Base-by-base conservation (phyloP, 2,113 vertebrate species). In the Tamias sibiricus region DNA sequence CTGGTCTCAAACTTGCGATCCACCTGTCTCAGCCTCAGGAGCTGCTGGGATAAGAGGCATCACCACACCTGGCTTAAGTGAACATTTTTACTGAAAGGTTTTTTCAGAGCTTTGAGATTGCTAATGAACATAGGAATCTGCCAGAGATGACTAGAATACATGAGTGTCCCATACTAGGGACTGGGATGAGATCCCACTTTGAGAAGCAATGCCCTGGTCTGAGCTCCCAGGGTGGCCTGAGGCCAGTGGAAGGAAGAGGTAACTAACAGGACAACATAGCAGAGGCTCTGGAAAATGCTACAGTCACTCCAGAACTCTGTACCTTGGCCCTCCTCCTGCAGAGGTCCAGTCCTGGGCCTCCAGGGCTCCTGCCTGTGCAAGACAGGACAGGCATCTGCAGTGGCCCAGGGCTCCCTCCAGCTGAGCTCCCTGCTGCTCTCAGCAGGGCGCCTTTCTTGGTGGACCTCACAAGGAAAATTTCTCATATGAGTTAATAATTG, bases 381-480 rank as follows among this genome's bases (percentile, higher is more conserved):
- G 32, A 35, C 35, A 77, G 35, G 17, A 89, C 35, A 1, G 26
- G 54, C 19, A 1, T 37, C 1, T 7, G 8, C 69, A 72, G 12
- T 6, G 19, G 49, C 76, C 77, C 11, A 0, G 4, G 11, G 30
- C n/a, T 24, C 66, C 64, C 32, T 44, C 89, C 35, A 26, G 16
- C 37, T 2, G 8, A 0, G 8, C 17, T 28, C 74, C 62, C 26
- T 66, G 8, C 0, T 35, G 42, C 42, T 80, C 57, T 69, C 85
- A 7, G 32, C 47, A 57, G 62, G 79, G 35, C 0, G 1, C 69
- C 79, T 68, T 14, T 47, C 62, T 59, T 44, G 47, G 79, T 26
- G 32, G 44, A 49, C 80, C 75, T 89, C 66, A 81, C 71, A 75
- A 44, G 69, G 64, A 52, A 66, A 75, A 84, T 71, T 28, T 84